phyloP scores from a whole-genome alignment of 2,797 vertebrate species.

The Octomys mimax region DNA sequence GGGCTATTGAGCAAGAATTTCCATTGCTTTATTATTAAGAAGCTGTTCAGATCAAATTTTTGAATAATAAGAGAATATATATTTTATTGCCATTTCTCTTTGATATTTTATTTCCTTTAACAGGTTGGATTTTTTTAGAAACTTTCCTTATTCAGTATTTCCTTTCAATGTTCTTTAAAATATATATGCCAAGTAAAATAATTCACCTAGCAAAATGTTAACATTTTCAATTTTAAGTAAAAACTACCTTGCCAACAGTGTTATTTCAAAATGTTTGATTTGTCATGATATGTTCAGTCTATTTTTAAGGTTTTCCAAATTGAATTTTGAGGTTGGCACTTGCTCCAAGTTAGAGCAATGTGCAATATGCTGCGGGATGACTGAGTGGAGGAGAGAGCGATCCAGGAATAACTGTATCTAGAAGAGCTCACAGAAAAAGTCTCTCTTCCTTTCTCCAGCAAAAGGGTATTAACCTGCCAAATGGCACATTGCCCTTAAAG shows the following conservation, averaged over 20 bases:
- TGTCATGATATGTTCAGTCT: constrained; percentile 83
- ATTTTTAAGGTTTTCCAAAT: constrained; percentile 83
- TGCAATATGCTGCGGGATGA: constrained; percentile 81
- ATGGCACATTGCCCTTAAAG: constrained; percentile 29
- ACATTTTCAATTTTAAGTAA: constrained; percentile 83
- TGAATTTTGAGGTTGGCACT: constrained; percentile 80
- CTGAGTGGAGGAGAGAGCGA: constrained; percentile 69
- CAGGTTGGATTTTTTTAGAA: constrained; percentile 49
- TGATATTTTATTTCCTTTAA: constrained; percentile 66
- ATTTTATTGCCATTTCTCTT: constrained; percentile 60
- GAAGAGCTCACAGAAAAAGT: constrained; percentile 56
- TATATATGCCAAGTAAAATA: constrained; percentile 75
- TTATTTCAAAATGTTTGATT: constrained; percentile 84
- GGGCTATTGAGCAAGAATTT: not conserved
- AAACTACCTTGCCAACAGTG: constrained; percentile 81
- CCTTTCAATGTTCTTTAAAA: constrained; percentile 73
- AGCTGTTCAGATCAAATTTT: constrained; percentile 32
- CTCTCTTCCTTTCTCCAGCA: constrained; percentile 51
- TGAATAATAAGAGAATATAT: not conserved
- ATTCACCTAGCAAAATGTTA: constrained; percentile 83
- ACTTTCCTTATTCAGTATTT: constrained; percentile 75
- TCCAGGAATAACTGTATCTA: constrained; percentile 76
- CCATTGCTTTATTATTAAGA: constrained; percentile 28
- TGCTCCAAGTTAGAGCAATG: constrained; percentile 79
- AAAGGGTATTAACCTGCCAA: constrained; percentile 57